Base-by-base conservation (phyloP, 2,113 vertebrate species). In the Rattus rattus region DNA sequence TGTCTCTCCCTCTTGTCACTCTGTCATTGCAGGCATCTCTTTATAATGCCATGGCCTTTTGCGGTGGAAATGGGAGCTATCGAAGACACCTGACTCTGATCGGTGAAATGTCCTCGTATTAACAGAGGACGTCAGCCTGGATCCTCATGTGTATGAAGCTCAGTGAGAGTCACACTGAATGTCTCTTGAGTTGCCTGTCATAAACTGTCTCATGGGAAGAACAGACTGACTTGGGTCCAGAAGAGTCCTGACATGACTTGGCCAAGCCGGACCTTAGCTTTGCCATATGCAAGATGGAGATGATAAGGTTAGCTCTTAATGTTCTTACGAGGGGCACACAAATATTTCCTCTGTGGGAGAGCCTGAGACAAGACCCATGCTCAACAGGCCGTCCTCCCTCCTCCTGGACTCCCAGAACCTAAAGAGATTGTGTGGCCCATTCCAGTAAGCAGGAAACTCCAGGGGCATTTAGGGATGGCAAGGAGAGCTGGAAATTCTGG, bases 1-100 rank as follows among this genome's bases (percentile, higher is more conserved):
- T 63, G 85, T 22, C 61, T 43, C 73, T 63, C 61, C 5, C 84
- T 47, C 47, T 79, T 85, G 36, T 70, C 52, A 63, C 65, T 96
- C 52, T 16, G 81, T 90, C n/a, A 30, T 36, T 10, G 65, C n/a
- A 63, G 47, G 7, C 36, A 91, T 94, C 87, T 94, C 59, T 69
- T 88, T 92, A 56, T 93, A 94, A 95, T 84, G 73, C 79, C 92
- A 93, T 0, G 80, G 77, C 39, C 67, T 69, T 49, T n/a, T 59
- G 33, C 49, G 67, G 56, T 22, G 54, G 87, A 90, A 88, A 91
- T 30, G 11, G 86, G 91, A 69, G 39, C 39, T 76, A 67, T 96
- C 81, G 61, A 36, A 61, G 63, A 75, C 54, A 95, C 94, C 81
- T 79, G 69, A 95, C 76, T 89, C 69, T 30, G 73, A 86, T 67